A percentile compares a stretch with the other conserved stretches of the same genome.
These are phyloP conservation scores for Pica pica DNA, from an alignment of 2,113 vertebrate genomes.

Conservation along the genomic window DNA sequence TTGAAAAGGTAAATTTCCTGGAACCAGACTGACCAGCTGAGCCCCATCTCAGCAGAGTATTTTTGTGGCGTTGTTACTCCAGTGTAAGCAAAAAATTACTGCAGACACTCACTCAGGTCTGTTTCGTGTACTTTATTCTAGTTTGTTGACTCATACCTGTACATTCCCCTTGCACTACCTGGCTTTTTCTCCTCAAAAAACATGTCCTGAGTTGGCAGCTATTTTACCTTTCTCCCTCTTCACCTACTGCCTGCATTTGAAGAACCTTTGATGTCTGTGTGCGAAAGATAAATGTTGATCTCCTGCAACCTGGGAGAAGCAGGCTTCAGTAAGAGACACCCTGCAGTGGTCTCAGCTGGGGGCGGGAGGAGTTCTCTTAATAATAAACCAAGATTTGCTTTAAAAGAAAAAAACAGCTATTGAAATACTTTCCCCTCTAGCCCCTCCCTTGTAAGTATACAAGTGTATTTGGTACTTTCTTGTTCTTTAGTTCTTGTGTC, in stretches of 20 bases:
- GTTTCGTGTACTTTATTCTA: not conserved
- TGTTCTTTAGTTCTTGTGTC: not conserved
- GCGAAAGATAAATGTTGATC: not conserved
- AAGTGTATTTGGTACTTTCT: not conserved
- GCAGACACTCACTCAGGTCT: not conserved
- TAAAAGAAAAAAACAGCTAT: not conserved
- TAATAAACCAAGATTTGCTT: not conserved
- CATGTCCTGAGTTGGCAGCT: not conserved
- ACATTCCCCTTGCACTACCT: fast-evolving
- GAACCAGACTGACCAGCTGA: not conserved
- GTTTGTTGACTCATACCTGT: not conserved
- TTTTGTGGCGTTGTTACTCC: not conserved
- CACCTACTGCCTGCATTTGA: not conserved
- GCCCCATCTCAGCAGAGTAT: not conserved
- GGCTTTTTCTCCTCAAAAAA: not conserved
- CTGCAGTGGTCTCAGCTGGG: not conserved
- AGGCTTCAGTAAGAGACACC: not conserved
- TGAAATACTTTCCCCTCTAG: not conserved
- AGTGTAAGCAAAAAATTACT: not conserved
- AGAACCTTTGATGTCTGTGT: not conserved
- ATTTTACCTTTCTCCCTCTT: not conserved
- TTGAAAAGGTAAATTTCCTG: not conserved
- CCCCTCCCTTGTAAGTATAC: not conserved
- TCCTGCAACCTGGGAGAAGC: not conserved
- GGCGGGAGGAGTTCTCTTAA: not conserved